These are phyloP conservation scores for Chymomyza fuscimana DNA, from an alignment of 2,888 invertebrate species.

Conservation along the genomic window DNA sequence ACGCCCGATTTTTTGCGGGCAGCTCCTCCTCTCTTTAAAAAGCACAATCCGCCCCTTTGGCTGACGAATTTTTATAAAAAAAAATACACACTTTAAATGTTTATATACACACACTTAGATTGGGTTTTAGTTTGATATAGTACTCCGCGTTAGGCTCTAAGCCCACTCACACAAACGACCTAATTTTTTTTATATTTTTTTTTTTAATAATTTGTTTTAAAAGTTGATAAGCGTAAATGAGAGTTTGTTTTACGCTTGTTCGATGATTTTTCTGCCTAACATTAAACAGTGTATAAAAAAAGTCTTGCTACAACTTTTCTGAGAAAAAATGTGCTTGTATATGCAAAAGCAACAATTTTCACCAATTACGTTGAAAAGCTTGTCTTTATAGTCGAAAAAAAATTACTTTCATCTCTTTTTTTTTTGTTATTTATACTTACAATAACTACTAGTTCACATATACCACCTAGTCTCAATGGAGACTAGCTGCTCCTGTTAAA, in stretches of 20 bases:
- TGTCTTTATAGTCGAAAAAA: too few species aligned
- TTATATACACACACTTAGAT: neutral
- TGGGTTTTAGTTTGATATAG: neutral
- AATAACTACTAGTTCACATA: too few species aligned
- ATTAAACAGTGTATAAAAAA: too few species aligned
- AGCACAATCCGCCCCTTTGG: neutral
- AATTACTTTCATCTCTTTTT: too few species aligned
- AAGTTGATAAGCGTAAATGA: slow-evolving; percentile 8
- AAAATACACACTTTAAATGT: neutral
- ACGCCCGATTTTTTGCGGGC: slow-evolving; percentile 20
- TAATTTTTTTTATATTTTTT: neutral
- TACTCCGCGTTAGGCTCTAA: neutral
- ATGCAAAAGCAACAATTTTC: too few species aligned
- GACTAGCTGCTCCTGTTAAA: too few species aligned
- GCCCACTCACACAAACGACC: slow-evolving; percentile 10
- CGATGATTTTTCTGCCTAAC: neutral
- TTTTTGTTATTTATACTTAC: too few species aligned
- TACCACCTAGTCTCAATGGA: too few species aligned
- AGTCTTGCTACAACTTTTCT: too few species aligned
- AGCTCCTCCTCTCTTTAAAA: neutral
- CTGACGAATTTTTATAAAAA: slow-evolving; percentile 21
- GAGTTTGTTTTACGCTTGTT: slow-evolving; percentile 23
- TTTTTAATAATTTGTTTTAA: neutral
- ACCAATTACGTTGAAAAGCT: too few species aligned
- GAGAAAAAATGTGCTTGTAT: too few species aligned